A percentile compares a stretch with the other conserved stretches of the same genome.
Evolutionary conservation across 2,797 vertebrate genomes (phyloP).

Genomic region (Argentina silus): DNA sequence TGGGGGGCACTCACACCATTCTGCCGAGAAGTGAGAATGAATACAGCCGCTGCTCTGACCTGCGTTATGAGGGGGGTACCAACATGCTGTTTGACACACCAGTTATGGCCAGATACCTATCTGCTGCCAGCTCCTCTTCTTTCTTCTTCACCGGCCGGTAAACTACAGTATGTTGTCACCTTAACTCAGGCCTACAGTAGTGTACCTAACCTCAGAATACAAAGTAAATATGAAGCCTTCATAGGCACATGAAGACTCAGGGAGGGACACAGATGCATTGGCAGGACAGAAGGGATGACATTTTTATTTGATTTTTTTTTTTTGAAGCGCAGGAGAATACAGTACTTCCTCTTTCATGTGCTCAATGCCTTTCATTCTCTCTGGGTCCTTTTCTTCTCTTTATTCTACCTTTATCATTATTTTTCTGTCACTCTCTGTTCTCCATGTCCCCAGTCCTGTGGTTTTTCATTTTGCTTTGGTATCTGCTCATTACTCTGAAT

Average conservation of each 20-base stretch:
- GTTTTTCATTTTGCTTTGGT: constrained; percentile 65
- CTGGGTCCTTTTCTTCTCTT: constrained; percentile 42
- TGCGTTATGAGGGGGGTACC: too few species aligned
- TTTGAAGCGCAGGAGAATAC: constrained; percentile 18
- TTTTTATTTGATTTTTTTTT: constrained; percentile 38
- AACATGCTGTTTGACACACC: too few species aligned
- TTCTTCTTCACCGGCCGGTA: too few species aligned
- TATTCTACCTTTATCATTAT: constrained; percentile 62
- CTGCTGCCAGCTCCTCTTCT: too few species aligned
- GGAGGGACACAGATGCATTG: constrained; percentile 28
- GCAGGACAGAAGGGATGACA: neutral
- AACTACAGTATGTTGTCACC: too few species aligned
- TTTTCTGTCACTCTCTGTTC: constrained; percentile 45
- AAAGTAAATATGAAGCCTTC: neutral
- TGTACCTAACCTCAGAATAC: neutral
- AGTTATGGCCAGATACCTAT: too few species aligned
- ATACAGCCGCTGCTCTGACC: too few species aligned
- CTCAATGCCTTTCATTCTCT: constrained; percentile 48
- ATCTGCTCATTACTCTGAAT: constrained; percentile 73
- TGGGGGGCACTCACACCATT: neutral
- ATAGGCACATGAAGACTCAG: constrained; percentile 30
- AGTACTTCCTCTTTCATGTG: constrained; percentile 51
- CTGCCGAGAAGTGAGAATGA: too few species aligned
- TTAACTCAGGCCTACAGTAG: too few species aligned
- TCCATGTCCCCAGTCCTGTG: constrained; percentile 31